Conservation (phyloP, 2,797 vertebrate species). For the Limosa lapponica region DNA sequence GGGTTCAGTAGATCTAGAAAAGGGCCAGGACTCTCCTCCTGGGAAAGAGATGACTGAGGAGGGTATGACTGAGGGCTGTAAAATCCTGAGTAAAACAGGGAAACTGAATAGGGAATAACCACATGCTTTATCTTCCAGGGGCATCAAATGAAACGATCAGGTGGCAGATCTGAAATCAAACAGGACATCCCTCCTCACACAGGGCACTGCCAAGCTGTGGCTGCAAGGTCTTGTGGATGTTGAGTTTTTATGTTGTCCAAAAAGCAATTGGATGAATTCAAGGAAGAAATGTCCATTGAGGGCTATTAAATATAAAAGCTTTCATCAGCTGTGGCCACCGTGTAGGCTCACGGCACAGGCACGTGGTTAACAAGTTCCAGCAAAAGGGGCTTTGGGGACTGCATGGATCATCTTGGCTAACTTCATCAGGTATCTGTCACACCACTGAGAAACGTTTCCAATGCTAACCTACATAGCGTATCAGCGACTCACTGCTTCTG, state of each 20-base stretch:
- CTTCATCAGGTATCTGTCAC: not conserved
- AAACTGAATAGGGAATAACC: not conserved
- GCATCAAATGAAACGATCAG: not conserved
- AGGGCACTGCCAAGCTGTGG: not conserved
- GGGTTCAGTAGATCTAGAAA: not conserved
- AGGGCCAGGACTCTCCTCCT: not conserved
- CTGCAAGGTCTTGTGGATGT: not conserved
- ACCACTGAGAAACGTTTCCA: not conserved
- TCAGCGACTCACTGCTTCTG: not conserved
- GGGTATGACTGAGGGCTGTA: not conserved
- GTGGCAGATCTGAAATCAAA: not conserved
- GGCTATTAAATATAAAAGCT: slow-evolving; percentile 10
- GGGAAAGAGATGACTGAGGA: not conserved
- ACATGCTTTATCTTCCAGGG: not conserved
- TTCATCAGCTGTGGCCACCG: not conserved
- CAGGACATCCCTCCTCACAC: not conserved
- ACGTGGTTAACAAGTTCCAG: not conserved
- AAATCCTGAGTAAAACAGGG: not conserved
- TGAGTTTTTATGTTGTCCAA: not conserved
- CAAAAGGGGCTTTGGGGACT: not conserved
- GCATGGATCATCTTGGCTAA: not conserved
- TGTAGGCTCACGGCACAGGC: not conserved
- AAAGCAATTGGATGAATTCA: not conserved
- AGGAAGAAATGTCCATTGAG: not conserved
- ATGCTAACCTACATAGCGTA: not conserved